Percentiles rank a stretch among this genome's conserved stretches.
These are phyloP conservation scores for Drosophila asahinai DNA, from an alignment of 1,140 invertebrate species.

Conservation along the genomic window DNA sequence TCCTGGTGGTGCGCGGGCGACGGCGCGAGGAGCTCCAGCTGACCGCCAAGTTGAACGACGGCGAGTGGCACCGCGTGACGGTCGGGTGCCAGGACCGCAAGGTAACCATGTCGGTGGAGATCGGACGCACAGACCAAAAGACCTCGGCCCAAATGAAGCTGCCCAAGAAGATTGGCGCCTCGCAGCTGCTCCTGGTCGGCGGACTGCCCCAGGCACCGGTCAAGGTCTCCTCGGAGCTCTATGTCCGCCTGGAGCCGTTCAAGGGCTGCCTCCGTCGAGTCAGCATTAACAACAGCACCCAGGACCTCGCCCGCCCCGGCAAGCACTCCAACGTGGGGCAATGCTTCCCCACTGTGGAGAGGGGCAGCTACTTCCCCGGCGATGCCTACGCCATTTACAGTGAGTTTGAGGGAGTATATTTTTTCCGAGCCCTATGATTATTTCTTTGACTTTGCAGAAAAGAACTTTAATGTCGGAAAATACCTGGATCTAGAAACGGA, in stretches of 20 bases:
- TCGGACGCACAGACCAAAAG: constrained; percentile 87
- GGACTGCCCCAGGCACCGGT: constrained; percentile 89
- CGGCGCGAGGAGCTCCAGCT: constrained; percentile 88
- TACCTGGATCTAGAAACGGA: constrained; percentile 91
- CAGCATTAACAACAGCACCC: constrained; percentile 90
- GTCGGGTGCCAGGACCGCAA: constrained; percentile 88
- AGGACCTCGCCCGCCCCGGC: constrained; percentile 91
- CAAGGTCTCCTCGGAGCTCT: constrained; percentile 78
- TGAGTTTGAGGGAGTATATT: constrained; percentile 85
- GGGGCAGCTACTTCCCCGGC: constrained; percentile 94
- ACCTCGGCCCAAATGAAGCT: constrained; percentile 87
- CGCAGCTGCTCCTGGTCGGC: constrained; percentile 91
- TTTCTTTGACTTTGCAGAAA: constrained; percentile 85
- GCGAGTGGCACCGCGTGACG: constrained; percentile 92
- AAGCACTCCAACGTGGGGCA: constrained; percentile 91
- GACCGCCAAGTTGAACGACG: constrained; percentile 90
- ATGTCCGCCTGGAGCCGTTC: constrained; percentile 90
- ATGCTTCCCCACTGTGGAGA: constrained; percentile 94
- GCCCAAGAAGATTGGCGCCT: constrained; percentile 89
- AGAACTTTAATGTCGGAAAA: constrained; percentile 89
- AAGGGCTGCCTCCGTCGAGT: constrained; percentile 93
- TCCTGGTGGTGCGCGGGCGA: constrained; percentile 89
- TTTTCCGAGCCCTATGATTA: background rate
- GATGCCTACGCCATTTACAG: constrained; percentile 93
- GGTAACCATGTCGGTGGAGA: constrained; percentile 90